These are phyloP conservation scores for Charina bottae DNA, from an alignment of 2,113 vertebrate genomes.

Conservation along the genomic window DNA sequence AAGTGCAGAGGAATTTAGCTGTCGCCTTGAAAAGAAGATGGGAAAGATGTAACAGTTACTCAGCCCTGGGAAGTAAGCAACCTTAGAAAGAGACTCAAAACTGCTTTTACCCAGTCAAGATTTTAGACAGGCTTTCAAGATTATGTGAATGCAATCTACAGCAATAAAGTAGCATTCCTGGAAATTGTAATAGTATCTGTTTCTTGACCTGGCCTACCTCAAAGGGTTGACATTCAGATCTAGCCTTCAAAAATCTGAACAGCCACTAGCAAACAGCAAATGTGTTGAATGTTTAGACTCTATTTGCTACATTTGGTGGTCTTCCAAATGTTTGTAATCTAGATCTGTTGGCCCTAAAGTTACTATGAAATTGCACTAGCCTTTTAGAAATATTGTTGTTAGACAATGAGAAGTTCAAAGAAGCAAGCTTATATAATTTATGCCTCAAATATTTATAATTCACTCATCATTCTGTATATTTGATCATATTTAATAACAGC, in stretches of 20 bases:
- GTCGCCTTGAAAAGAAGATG: background rate
- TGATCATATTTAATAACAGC: constrained; percentile 50
- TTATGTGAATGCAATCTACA: background rate
- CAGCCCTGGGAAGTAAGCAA: background rate
- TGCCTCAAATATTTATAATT: constrained; percentile 67
- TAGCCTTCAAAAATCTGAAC: background rate
- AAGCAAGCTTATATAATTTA: constrained; percentile 19
- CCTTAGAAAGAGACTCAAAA: background rate
- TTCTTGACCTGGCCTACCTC: background rate
- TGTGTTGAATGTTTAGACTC: background rate
- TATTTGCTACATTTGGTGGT: background rate
- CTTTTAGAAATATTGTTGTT: background rate
- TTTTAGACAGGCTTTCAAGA: background rate
- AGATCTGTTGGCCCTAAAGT: background rate
- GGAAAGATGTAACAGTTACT: background rate
- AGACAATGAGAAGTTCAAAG: background rate
- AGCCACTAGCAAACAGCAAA: background rate
- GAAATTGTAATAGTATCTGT: background rate
- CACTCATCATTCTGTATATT: constrained; percentile 51
- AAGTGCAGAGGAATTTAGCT: background rate
- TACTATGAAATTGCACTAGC: background rate
- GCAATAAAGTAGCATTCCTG: background rate
- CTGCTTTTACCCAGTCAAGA: background rate
- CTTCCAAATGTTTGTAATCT: background rate
- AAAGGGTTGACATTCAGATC: background rate